Conservation (phyloP, 2,113 vertebrate species). For the Grammomys dolichurus region DNA sequence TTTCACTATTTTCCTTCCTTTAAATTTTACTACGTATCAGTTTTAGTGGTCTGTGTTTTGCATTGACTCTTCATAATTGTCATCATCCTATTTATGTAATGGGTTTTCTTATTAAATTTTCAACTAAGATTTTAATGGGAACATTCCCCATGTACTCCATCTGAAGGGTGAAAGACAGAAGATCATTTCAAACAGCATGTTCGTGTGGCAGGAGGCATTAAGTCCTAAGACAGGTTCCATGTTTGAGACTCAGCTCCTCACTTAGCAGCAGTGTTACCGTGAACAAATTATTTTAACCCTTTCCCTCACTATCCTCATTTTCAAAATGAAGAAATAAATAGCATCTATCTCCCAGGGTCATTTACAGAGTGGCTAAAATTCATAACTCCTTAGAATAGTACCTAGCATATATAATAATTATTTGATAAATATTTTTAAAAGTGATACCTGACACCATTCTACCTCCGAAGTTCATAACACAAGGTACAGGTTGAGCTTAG, state of each 20-base stretch:
- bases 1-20: not conserved
- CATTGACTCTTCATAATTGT: not conserved
- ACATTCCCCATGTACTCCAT: not conserved
- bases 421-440: slow-evolving; percentile 16
- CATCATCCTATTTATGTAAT: not conserved
- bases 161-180: not conserved
- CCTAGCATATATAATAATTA: not conserved
- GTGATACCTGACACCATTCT: not conserved
- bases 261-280: not conserved
- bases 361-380: not conserved
- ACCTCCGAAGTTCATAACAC: not conserved
- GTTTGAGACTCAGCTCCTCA: not conserved
- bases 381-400: not conserved
- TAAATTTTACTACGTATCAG: not conserved
- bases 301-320: not conserved
- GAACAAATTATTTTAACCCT: not conserved
- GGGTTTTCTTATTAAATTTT: slow-evolving; percentile 13
- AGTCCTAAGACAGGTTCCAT: not conserved
- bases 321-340: not conserved
- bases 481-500: not conserved
- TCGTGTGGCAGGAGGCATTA: not conserved
- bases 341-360: not conserved
- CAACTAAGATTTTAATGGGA: not conserved
- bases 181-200: not conserved
- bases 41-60: slow-evolving; percentile 30